Conservation (phyloP, 2,888 invertebrate genomes). For the Neuroscelio doddi region DNA sequence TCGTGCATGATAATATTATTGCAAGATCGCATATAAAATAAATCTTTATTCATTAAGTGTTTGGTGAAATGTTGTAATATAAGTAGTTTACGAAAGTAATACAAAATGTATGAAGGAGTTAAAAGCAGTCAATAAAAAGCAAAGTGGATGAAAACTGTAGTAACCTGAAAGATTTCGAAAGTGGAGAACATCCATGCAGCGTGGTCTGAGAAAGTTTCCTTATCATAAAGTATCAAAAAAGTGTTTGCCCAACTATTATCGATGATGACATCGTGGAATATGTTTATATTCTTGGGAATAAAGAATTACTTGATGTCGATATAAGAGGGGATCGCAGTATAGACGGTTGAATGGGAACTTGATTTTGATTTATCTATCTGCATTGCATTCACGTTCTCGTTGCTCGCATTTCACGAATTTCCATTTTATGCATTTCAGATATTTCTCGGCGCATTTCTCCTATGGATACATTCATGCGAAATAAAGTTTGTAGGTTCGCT, state of each 20-base stretch:
- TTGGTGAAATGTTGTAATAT: too few relatives aligned
- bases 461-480: conserved; percentile 30
- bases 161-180: not conserved
- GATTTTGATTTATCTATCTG: conserved; percentile 53
- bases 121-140: too few relatives aligned
- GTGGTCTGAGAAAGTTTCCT: too few relatives aligned
- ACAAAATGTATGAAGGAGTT: too few relatives aligned
- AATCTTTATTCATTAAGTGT: too few relatives aligned
- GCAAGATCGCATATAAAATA: too few relatives aligned
- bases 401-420: conserved; percentile 16
- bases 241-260: conserved; percentile 4
- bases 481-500: conserved; percentile 29
- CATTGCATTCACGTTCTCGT: conserved; percentile 45
- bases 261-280: conserved; percentile 18
- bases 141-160: not conserved
- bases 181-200: too few relatives aligned
- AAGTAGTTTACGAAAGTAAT: too few relatives aligned
- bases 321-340: conserved; percentile 19
- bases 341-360: conserved; percentile 50
- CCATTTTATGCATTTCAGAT: conserved; percentile 38
- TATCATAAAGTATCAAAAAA: conserved; percentile 4
- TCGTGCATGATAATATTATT: too few relatives aligned
- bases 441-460: conserved; percentile 30
- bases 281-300: conserved; percentile 26
- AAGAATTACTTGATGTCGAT: conserved; percentile 33